Base-by-base conservation (phyloP, 2,113 vertebrate species). In the Neolamprologus sp. region DNA sequence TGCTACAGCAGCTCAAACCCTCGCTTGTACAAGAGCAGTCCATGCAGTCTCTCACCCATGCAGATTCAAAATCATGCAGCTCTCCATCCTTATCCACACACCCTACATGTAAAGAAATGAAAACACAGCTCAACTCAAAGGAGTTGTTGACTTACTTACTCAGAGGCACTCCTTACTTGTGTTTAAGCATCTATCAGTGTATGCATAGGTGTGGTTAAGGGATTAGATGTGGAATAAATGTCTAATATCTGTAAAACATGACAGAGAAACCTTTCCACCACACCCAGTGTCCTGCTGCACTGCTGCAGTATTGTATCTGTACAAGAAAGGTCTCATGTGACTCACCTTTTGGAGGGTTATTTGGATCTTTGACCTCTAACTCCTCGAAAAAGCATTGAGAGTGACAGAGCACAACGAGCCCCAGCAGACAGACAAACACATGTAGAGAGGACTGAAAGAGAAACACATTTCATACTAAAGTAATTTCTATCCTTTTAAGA, bases 71-170 rank as follows among this genome's bases (percentile, higher is more conserved):
- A 3, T 7, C 33, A 16, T 85, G 68, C 19, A 21, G 33, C n/a
- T 47, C 81, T 28, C 93, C 92, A 40, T 90, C 86, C 5, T 53
- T 7, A 55, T 95, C 93, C 68, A 84, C 75, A 87, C 94, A 93
- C 2, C 82, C 93, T 94, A 11, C 12, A 84, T 17, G 33, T 78
- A 57, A 86, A 68, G 12, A 89, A 88, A 86, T 7, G 8, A 80
- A 84, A 73, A 58, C 45, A 47, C 42, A 63, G 60, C 31, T 88
- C 42, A 58, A 26, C 31, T 60, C 49, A 87, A 33, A 73, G 21
- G n/a, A 80, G 58, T 23, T 16, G 47, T 17, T 80, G 53, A 82
- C 10, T 21, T 13, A 13, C 28, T 42, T 31, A 53, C 33, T 37
- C 63, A 68, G 33, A 23, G 7, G 7, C 7, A 13, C 23, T 28